These are phyloP conservation scores for Proctacanthus coquilletti DNA, from an alignment of 1,140 invertebrate species.

Conservation along the genomic window DNA sequence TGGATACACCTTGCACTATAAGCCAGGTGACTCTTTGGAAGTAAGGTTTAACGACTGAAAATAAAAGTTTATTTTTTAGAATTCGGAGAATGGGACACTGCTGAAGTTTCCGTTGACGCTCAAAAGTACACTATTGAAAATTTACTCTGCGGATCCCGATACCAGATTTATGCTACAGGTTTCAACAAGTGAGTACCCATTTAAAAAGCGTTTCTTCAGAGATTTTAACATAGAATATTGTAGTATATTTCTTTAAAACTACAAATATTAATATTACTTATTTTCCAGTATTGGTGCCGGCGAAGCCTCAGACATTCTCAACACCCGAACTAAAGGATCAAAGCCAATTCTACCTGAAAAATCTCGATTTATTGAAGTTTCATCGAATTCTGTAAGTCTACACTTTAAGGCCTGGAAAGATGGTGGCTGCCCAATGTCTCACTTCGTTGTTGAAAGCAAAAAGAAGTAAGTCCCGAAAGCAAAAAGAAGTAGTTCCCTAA, in stretches of 20 bases:
- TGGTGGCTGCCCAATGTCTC: constrained; percentile 88
- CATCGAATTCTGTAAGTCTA: constrained; percentile 77
- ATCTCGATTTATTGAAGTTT: constrained; percentile 78
- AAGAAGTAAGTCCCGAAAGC: constrained; percentile 50
- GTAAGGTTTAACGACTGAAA: too few relatives aligned
- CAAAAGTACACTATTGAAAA: constrained; percentile 76
- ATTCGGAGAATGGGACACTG: constrained; percentile 82
- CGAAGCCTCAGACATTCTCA: constrained; percentile 71
- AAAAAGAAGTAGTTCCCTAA: constrained; percentile 4
- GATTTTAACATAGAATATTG: too few relatives aligned
- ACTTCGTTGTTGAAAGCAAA: constrained; percentile 91
- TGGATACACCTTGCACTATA: constrained; percentile 83
- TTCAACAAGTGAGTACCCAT: constrained; percentile 57
- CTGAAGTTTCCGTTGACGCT: constrained; percentile 51
- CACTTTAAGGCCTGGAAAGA: constrained; percentile 87
- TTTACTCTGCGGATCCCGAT: constrained; percentile 78
- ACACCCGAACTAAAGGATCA: constrained; percentile 71
- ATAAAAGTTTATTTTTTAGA: too few relatives aligned
- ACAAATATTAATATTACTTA: constrained; percentile 1
- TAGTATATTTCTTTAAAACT: background rate
- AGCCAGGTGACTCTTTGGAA: constrained; percentile 48
- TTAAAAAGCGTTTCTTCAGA: constrained; percentile 4
- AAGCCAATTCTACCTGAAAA: constrained; percentile 82
- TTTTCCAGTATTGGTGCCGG: constrained; percentile 67
- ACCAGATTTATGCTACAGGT: constrained; percentile 79